A percentile compares a stretch with the other conserved stretches of the same genome.
Evolutionary conservation across 2,888 invertebrate species (phyloP).

Genomic region (Lapara coniferarum): DNA sequence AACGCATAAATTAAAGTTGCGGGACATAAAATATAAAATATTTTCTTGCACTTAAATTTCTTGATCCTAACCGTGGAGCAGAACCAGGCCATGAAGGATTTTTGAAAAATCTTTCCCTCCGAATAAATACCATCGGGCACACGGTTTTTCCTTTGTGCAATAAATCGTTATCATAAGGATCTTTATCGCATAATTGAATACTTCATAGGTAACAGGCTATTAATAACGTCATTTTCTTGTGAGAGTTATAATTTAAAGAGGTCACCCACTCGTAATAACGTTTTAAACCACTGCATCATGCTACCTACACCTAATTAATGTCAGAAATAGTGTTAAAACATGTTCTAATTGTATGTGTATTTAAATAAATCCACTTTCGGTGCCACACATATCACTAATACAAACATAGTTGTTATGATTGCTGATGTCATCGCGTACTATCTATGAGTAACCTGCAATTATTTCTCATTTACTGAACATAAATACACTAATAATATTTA

Average conservation of each 20-base stretch:
- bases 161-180: too few relatives aligned
- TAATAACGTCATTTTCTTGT: neutral
- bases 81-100: too few relatives aligned
- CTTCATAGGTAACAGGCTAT: too few relatives aligned
- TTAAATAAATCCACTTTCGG: slow-evolving; percentile 27
- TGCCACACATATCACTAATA: slow-evolving; percentile 16
- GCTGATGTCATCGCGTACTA: slow-evolving; percentile 32
- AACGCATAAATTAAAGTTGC: too few relatives aligned
- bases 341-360: slow-evolving; percentile 24
- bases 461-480: neutral
- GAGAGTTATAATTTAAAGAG: neutral
- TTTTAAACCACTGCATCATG: neutral
- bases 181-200: too few relatives aligned
- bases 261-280: too few relatives aligned
- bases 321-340: slow-evolving; percentile 3
- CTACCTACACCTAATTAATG: slow-evolving; percentile 1
- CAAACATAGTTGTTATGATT: slow-evolving; percentile 26
- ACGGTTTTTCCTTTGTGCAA: too few relatives aligned
- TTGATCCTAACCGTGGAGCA: too few relatives aligned
- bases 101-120: too few relatives aligned
- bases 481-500: slow-evolving; percentile 20
- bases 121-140: too few relatives aligned
- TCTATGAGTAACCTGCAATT: slow-evolving; percentile 23
- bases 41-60: too few relatives aligned
- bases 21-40: too few relatives aligned